Evolutionary conservation across 2,888 invertebrate species (phyloP), one percentile per base, ranked within the genome.

Genomic region (Trachelus iudaicus): DNA sequence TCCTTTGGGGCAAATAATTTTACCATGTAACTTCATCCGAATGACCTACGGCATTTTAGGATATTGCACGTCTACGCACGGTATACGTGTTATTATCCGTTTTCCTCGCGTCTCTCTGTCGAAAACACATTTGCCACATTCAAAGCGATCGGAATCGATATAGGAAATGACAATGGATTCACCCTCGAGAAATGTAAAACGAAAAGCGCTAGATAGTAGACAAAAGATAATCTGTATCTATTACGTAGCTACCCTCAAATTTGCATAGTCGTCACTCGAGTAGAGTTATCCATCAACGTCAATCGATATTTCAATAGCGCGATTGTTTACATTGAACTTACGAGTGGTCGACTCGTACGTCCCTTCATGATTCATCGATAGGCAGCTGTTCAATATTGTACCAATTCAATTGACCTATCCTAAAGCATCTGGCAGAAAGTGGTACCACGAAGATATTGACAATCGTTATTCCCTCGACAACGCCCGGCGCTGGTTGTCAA

Each of bases 291-390:
- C 56, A 9, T 56, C 35, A 68, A 75, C 77, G 71, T 69, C 33
- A 73, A 85, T 85, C 85, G 79, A 85, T 84, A 83, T 79, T 81
- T 85, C 82, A 80, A 82, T 80, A 77, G 77, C 69, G 78, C 78
- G 76, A 74, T 81, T 81, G 79, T 83, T 85, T 84, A 83, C 80
- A 79, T 82, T 84, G 79, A 81, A 83, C 80, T 85, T 84, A 81
- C 76, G 80, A 84, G 81, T 83, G 80, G 80, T 79, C 80, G 56
- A 85, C 80, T 86, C 77, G 76, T 79, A 80, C 79, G 69, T 78
- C 75, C 78, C 37, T 78, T 77, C 77, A 23, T 56, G 23, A 56
- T 75, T 76, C 73, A 71, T 77, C 69, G 74, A 69, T 69, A 75
- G 80, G 76, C 76, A 79, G 76, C 75, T 79, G 77, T 78, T 79